Evolutionary conservation across 2,113 vertebrate genomes (phyloP).

Genomic region (Chrysemys picta): DNA sequence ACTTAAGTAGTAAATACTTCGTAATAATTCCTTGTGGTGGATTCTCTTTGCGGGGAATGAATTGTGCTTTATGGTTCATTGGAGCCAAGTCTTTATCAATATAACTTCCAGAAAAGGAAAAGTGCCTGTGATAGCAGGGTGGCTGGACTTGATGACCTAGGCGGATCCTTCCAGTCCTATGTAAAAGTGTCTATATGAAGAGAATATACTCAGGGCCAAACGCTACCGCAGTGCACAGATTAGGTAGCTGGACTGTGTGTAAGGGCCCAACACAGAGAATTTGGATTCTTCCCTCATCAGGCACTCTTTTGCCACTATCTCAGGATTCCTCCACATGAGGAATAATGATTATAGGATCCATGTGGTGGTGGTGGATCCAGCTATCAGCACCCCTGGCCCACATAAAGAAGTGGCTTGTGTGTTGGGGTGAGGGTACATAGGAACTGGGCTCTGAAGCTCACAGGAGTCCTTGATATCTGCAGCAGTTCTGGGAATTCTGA

Average conservation of each 20-base stretch:
- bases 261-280: not conserved
- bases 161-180: not conserved
- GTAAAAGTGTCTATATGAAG: not conserved
- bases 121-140: not conserved
- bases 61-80: not conserved
- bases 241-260: not conserved
- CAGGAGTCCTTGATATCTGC: not conserved
- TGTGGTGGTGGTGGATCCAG: not conserved
- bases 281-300: not conserved
- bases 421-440: not conserved
- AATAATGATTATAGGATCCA: not conserved
- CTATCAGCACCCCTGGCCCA: not conserved
- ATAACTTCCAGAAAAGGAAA: not conserved
- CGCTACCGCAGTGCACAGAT: not conserved
- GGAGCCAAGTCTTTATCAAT: not conserved
- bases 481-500: not conserved
- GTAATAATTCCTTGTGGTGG: not conserved
- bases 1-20: not conserved
- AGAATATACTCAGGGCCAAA: not conserved
- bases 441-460: constrained; percentile 1
- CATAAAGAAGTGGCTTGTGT: not conserved
- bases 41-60: not conserved
- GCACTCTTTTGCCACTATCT: not conserved
- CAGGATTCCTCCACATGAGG: not conserved
- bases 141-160: not conserved